Evolutionary conservation across 2,113 vertebrate genomes (phyloP).

Genomic region (Todiramphus chloris): DNA sequence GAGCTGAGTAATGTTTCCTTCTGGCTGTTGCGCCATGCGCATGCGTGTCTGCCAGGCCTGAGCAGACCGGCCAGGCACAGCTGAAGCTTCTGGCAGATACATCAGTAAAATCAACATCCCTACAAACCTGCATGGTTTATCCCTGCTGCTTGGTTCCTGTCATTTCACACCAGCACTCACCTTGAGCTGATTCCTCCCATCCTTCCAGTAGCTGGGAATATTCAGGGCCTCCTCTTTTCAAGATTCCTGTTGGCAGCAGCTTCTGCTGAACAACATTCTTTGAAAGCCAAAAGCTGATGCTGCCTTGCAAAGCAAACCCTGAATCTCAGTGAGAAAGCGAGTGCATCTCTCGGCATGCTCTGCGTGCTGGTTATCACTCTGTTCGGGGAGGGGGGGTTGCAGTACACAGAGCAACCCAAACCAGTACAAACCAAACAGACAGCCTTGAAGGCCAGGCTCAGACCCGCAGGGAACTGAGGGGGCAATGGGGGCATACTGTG

Average conservation of each 20-base stretch:
- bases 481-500: not conserved
- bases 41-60: accelerated
- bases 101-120: not conserved
- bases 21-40: not conserved
- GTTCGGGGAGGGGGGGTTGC: accelerated
- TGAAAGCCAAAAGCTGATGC: not conserved
- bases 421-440: not conserved
- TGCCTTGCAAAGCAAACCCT: not conserved
- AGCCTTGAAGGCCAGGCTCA: accelerated
- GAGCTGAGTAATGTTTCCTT: not conserved
- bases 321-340: not conserved
- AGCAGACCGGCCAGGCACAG: not conserved
- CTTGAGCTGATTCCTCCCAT: not conserved
- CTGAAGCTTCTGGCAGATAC: not conserved
- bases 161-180: accelerated
- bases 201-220: not conserved
- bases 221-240: not conserved
- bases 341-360: accelerated
- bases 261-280: not conserved
- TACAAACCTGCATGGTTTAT: accelerated
- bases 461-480: no score
- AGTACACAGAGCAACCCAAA: not conserved
- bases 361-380: accelerated
- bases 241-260: not conserved
- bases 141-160: not conserved